Evolutionary conservation across 92 coral and sea anemone species (phyloP).

Genomic region (Chrysogorgia sp.): DNA sequence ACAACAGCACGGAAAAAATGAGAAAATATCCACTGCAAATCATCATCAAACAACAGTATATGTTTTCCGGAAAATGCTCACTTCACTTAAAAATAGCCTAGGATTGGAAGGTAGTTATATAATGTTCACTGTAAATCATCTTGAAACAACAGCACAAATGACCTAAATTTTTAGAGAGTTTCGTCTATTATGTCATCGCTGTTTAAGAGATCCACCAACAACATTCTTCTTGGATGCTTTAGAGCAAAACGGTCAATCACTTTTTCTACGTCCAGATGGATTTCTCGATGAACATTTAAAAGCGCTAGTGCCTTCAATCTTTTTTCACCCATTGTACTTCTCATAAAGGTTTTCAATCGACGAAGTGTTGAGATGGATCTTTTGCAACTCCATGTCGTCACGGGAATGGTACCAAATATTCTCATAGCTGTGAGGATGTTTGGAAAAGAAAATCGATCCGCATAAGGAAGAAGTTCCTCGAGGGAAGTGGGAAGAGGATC

Average conservation of each 20-base stretch:
- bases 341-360: constrained; percentile 43
- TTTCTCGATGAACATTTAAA: constrained; percentile 46
- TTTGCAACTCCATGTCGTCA: constrained; percentile 50
- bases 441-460: constrained; percentile 34
- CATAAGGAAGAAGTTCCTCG: constrained; percentile 30
- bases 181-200: not conserved
- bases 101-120: too few species aligned
- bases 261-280: constrained; percentile 38
- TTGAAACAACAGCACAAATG: too few species aligned
- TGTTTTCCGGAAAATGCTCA: too few species aligned
- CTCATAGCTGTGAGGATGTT: constrained; percentile 41
- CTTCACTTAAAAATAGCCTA: too few species aligned
- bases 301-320: constrained; percentile 49
- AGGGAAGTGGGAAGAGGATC: constrained; percentile 39
- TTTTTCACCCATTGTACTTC: constrained; percentile 56
- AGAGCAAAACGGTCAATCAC: constrained; percentile 40
- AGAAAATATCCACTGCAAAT: too few species aligned
- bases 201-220: not conserved
- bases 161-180: too few species aligned
- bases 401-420: constrained; percentile 56
- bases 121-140: too few species aligned
- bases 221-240: constrained; percentile 6
- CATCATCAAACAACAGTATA: too few species aligned
- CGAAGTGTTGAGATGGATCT: constrained; percentile 53
- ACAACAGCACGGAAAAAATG: too few species aligned